Conservation (phyloP, 2,797 vertebrate genomes). For the Molossus alvarezi region DNA sequence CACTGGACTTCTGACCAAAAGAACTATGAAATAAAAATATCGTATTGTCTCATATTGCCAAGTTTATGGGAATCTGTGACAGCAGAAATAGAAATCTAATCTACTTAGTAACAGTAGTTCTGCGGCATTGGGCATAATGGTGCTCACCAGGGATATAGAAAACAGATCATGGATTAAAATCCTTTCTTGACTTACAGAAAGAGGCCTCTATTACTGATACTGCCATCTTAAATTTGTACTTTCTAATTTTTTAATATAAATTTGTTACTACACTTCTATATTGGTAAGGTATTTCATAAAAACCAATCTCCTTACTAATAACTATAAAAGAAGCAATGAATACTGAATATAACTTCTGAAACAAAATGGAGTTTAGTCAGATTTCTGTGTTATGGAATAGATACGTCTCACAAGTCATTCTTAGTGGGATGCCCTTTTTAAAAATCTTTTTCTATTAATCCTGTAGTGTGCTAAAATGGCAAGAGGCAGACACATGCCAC, state of each 20-base stretch:
- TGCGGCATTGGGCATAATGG: not conserved
- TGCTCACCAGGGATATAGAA: not conserved
- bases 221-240: not conserved
- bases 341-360: not conserved
- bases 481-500: slow-evolving; percentile 70
- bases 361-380: slow-evolving; percentile 35
- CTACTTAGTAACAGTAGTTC: not conserved
- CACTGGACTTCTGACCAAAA: not conserved
- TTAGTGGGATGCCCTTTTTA: slow-evolving; percentile 56
- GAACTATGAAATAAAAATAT: not conserved
- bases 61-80: not conserved
- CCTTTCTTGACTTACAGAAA: not conserved
- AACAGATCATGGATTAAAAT: not conserved
- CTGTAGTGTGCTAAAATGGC: slow-evolving; percentile 72
- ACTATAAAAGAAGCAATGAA: not conserved
- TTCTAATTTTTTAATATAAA: not conserved
- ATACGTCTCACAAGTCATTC: slow-evolving; percentile 33
- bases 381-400: slow-evolving; percentile 34
- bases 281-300: not conserved
- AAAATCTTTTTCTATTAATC: slow-evolving; percentile 79
- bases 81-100: not conserved
- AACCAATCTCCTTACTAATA: not conserved
- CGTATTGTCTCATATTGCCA: not conserved
- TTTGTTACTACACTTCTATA: not conserved
- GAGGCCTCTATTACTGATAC: not conserved